Conservation (phyloP, 2,797 vertebrate genomes). For the Brachymystax lenok region DNA sequence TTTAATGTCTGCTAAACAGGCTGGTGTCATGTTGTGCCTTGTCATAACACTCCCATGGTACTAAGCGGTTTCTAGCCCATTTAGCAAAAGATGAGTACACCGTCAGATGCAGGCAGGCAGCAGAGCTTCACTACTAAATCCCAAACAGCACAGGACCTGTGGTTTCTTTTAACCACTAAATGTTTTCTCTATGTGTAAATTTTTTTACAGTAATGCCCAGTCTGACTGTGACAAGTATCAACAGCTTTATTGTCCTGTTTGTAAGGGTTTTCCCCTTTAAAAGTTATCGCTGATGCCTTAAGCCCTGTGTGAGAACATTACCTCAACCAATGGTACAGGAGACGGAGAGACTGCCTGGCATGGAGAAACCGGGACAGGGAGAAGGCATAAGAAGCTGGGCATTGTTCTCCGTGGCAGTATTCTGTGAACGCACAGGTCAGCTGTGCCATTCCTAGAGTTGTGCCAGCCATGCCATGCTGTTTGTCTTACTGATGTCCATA, state of each 20-base stretch:
- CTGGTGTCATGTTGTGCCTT: conserved; percentile 46
- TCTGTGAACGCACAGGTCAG: conserved; percentile 37
- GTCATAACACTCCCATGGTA: conserved; percentile 48
- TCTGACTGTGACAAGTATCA: conserved; percentile 27
- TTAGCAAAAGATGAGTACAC: conserved; percentile 38
- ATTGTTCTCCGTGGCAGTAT: conserved; percentile 48
- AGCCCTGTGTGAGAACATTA: conserved; percentile 39
- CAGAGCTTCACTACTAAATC: neutral
- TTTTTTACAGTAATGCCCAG: conserved; percentile 26
- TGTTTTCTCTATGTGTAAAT: conserved; percentile 27
- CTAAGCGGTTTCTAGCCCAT: conserved; percentile 50
- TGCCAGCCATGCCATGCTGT: conserved; percentile 35
- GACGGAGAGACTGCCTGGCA: conserved; percentile 41
- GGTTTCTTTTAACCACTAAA: conserved; percentile 16
- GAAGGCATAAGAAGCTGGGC: conserved; percentile 49
- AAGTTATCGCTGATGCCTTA: conserved; percentile 32
- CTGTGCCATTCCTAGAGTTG: conserved; percentile 40
- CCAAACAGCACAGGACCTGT: neutral
- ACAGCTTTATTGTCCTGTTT: conserved; percentile 34
- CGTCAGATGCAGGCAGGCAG: conserved; percentile 45
- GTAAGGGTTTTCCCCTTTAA: conserved; percentile 31
- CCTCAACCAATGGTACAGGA: conserved; percentile 25
- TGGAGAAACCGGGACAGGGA: conserved; percentile 42
- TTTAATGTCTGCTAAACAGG: conserved; percentile 20
- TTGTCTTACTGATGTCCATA: conserved; percentile 29